Evolutionary conservation across 2,888 invertebrate species (phyloP), one percentile per base, ranked within the genome.

Genomic region (Gymnoscelis rufifasciata): DNA sequence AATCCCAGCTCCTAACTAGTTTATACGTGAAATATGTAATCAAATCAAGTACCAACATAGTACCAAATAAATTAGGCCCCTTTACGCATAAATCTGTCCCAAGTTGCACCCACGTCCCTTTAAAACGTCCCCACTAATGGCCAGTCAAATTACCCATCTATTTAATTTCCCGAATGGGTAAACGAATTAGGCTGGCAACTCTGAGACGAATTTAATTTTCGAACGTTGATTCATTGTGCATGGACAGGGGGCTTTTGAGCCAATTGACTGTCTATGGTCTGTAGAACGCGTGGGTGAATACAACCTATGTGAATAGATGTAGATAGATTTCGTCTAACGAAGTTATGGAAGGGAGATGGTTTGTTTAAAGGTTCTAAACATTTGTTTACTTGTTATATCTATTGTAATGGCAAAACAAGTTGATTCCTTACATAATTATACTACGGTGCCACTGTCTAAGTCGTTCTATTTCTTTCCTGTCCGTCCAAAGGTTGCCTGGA

Each of bases 131-230:
- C 69, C 71, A 71, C 78, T 83, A 83, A 86, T 83, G 78, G 82
- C 75, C 75, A 72, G 80, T 77, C 73, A 83, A 84, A 86, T 84
- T 84, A 83, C 83, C 84, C 81, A 83, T 84, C 83, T 86, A 87
- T 87, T 86, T 86, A 86, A 87, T 87, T 86, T 84, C 76, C 76
- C 81, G 78, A 81, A 84, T 78, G 82, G 76, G 76, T 86, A 87
- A 87, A 82, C 80, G 82, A 83, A 86, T 87, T 82, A 84, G 78
- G 73, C 78, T 80, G 79, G 83, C 78, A 82, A 81, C 83, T 83
- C 82, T 81, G 81, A 78, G 79, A 78, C 71, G 77, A 80, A 83
- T 84, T 83, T 71, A 79, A 84, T 83, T 86, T 81, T 76, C 73
- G 66, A 75, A 76, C 75, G 78, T 81, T 77, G 78, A 80, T 74